Evolutionary conservation across 2,113 vertebrate genomes (phyloP), one percentile per base, ranked within the genome.

Genomic region (Phalacrocorax aristotelis): DNA sequence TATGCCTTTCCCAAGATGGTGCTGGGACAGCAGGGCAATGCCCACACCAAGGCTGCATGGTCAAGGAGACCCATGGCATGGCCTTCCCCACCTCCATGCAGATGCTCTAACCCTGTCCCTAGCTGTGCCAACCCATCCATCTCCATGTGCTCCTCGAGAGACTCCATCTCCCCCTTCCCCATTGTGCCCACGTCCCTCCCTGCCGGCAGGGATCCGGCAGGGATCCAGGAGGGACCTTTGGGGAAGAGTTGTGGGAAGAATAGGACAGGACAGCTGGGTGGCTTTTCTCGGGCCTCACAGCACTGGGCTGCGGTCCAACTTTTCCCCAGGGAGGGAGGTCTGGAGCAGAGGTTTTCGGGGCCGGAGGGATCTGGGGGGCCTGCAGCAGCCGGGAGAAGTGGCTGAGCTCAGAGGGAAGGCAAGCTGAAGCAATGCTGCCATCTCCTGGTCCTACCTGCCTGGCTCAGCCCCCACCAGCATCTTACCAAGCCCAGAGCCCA

Each of bases 341-440:
- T 57, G 64, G 29, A 86, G 62, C 36, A 51, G 48, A 74, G 62
- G 46, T 46, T 92, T 38, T 65, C 6, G 11, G 44, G 15, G 42
- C 38, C 19, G 22, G 11, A 4, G 19, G 15, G 29, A 40, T 64
- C 10, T 46, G 36, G 13, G 87, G 75, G n/a, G 10, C 23, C 40
- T 84, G 49, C 77, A 51, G 70, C 36, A 51, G 55, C 32, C 0
- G 0, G 20, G 42, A 80, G 48, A 82, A 27, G 30, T 52, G 75
- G 64, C 83, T 13, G 12, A 18, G 61, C 76, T 83, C 48, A 23
- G 42, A 66, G 49, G 48, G 27, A 78, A 91, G 84, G 71, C 81
- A 80, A 36, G 66, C 81, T 10, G 21, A 82, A 29, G 44, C 80
- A 72, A 94, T 96, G 90, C 97, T 98, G 98, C 98, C 98, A 92